A percentile compares a stretch with the other conserved stretches of the same genome.
phyloP scores from a whole-genome alignment of 2,113 vertebrate genomes.

The Poecile atricapillus region DNA sequence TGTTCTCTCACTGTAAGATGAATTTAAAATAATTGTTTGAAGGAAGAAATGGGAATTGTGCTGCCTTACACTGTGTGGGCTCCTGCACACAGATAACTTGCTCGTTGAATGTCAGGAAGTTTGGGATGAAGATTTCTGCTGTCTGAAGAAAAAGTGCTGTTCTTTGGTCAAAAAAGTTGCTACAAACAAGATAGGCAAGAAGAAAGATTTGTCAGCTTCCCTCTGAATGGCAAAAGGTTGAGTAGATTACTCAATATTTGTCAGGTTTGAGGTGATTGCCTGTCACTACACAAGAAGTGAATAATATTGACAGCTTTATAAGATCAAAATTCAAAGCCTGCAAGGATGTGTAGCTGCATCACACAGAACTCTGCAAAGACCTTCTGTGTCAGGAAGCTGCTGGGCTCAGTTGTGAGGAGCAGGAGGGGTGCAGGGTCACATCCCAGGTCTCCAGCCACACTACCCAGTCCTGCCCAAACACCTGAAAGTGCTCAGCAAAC shows the following conservation, averaged over 20 bases:
- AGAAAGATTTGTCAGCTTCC: constrained; percentile 27
- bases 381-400: background rate
- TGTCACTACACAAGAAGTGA: constrained; percentile 28
- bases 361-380: background rate
- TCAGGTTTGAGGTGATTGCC: constrained; percentile 37
- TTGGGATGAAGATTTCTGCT: background rate
- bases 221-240: constrained; percentile 31
- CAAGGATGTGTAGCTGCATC: background rate
- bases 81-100: background rate
- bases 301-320: constrained; percentile 27
- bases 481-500: background rate
- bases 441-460: accelerated
- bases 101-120: background rate
- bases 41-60: background rate
- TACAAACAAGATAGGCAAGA: constrained; percentile 23
- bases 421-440: background rate
- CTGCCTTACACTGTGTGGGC: background rate
- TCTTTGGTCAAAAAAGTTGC: constrained; percentile 11
- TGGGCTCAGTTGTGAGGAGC: background rate
- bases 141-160: background rate
- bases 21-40: background rate
- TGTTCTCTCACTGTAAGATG: background rate
- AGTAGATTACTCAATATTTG: constrained; percentile 44
- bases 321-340: constrained; percentile 18
- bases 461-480: background rate